Conservation (phyloP, 2,797 vertebrate genomes). For the Muscicapa comitata region DNA sequence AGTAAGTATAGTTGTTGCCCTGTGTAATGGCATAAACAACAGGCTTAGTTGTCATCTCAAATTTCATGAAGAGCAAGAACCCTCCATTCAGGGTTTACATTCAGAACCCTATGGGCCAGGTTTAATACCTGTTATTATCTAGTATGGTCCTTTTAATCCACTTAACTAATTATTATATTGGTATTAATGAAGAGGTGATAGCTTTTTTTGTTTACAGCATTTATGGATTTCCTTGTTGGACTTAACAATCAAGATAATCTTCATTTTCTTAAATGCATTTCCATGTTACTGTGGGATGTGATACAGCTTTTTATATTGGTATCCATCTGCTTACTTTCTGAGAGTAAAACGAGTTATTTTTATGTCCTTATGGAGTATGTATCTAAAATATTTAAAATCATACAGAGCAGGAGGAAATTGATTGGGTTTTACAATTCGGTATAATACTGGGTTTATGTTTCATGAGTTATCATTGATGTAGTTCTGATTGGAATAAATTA, state of each 20-base stretch:
- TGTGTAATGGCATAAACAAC: background rate
- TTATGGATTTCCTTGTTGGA: background rate
- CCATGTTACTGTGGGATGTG: background rate
- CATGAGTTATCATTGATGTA: background rate
- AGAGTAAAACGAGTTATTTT: background rate
- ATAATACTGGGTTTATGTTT: background rate
- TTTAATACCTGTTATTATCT: background rate
- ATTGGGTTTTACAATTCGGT: background rate
- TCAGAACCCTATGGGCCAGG: background rate
- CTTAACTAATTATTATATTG: background rate
- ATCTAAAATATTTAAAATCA: conserved; percentile 8
- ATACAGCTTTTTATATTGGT: background rate
- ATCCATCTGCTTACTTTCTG: background rate
- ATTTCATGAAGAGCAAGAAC: background rate
- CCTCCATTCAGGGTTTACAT: background rate
- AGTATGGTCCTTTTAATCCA: background rate
- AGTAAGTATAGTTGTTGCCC: background rate
- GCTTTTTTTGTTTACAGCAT: background rate
- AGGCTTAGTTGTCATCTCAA: background rate
- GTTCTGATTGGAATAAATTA: background rate
- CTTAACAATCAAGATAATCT: background rate
- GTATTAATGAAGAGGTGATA: background rate
- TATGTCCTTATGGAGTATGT: background rate
- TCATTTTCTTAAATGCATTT: background rate
- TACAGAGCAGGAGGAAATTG: background rate